Evolutionary conservation across 2,113 vertebrate species (phyloP).

Genomic region (Urocynchramus pylzowi): DNA sequence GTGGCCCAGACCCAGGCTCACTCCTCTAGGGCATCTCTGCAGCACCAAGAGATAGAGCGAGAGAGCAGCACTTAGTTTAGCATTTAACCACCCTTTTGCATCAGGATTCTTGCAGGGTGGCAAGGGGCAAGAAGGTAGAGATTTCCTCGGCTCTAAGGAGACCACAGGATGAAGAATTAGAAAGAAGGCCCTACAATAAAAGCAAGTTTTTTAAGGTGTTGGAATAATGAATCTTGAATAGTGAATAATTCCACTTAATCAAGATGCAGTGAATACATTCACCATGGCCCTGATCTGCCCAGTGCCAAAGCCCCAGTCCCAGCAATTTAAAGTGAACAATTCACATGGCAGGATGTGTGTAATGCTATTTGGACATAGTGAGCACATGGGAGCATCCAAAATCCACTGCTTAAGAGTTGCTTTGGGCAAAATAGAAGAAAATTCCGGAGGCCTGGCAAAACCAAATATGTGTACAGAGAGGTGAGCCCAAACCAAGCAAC

Average conservation of each 20-base stretch:
- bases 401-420: not conserved
- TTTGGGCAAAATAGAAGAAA: not conserved
- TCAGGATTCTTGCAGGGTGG: not conserved
- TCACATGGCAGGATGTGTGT: not conserved
- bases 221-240: not conserved
- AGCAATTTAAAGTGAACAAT: not conserved
- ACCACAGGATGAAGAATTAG: not conserved
- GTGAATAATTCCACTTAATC: not conserved
- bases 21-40: not conserved
- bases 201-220: not conserved
- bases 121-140: accelerated
- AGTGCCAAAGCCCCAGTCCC: not conserved
- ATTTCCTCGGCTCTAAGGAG: not conserved
- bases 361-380: not conserved
- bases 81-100: not conserved
- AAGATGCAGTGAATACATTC: not conserved
- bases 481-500: not conserved
- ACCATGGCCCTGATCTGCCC: not conserved
- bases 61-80: not conserved
- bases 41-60: accelerated
- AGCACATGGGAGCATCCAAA: not conserved
- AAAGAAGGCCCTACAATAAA: not conserved
- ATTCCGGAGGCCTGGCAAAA: not conserved
- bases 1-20: not conserved
- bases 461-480: not conserved